Conservation (phyloP, 1,140 invertebrate species). For the Anoplolepis gracilipes region DNA sequence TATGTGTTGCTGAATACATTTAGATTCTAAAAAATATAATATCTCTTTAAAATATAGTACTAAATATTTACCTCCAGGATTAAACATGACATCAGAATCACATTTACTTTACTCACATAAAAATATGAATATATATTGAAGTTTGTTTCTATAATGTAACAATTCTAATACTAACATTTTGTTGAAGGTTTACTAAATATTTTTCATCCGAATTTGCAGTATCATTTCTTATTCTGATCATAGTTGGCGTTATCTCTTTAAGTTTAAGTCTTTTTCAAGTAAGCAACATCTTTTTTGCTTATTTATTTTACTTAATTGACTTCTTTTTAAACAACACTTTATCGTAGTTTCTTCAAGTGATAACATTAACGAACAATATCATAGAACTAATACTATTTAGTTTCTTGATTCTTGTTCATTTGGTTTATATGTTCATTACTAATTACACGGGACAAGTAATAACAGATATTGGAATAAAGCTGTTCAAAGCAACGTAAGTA, state of each 20-base stretch:
- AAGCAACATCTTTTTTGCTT: not conserved
- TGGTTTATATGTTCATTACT: not conserved
- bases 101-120: no score
- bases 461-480: not conserved
- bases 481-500: slow-evolving; percentile 23
- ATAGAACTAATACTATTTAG: not conserved
- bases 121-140: no score
- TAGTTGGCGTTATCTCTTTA: slow-evolving; percentile 18
- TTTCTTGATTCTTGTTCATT: not conserved
- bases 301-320: not conserved
- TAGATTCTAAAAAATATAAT: not conserved
- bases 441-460: slow-evolving; percentile 28
- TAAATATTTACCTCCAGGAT: no score
- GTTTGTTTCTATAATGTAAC: not conserved
- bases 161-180: not conserved
- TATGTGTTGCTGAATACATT: not conserved
- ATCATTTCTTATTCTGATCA: slow-evolving; percentile 7
- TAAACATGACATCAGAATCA: not conserved
- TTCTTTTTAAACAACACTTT: not conserved
- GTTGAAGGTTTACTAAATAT: slow-evolving; percentile 35
- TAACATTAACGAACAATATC: not conserved
- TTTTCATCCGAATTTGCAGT: not conserved
- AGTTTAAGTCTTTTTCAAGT: slow-evolving; percentile 36
- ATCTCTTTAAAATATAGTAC: not conserved
- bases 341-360: slow-evolving; percentile 1